Percentiles rank a stretch among this genome's conserved stretches.
Evolutionary conservation across 2,113 vertebrate genomes (phyloP).

Genomic region (Oplegnathus fasciatus): DNA sequence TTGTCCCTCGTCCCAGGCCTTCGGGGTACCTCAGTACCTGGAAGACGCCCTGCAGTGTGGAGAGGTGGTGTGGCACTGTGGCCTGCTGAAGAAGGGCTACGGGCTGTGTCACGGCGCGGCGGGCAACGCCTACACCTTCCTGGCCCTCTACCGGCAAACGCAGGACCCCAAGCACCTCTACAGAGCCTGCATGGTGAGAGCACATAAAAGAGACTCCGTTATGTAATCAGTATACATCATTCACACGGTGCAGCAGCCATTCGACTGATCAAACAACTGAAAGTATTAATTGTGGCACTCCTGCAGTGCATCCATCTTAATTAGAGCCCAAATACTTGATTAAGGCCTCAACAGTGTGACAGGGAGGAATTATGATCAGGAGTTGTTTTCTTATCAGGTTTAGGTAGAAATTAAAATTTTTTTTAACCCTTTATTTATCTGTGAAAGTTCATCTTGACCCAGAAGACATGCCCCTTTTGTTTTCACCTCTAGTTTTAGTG

Average conservation of each 20-base stretch:
- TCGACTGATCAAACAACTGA: slow-evolving; percentile 7
- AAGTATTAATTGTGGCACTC: neutral
- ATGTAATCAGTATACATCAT: neutral
- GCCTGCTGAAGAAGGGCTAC: slow-evolving; percentile 95
- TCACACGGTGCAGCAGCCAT: neutral
- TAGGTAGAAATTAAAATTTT: neutral
- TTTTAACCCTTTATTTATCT: neutral
- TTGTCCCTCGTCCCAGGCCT: slow-evolving; percentile 82
- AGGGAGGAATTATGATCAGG: neutral
- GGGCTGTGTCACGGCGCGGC: slow-evolving; percentile 95
- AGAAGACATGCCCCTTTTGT: too few species aligned
- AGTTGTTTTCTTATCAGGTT: neutral
- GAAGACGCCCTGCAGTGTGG: slow-evolving; percentile 89
- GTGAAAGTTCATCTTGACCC: neutral
- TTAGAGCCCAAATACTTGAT: slow-evolving; percentile 32
- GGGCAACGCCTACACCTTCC: slow-evolving; percentile 94
- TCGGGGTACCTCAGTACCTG: slow-evolving; percentile 89
- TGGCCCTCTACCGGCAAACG: slow-evolving; percentile 91
- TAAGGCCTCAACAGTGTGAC: neutral
- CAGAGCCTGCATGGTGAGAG: slow-evolving; percentile 94
- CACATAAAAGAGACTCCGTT: neutral
- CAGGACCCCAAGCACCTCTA: slow-evolving; percentile 91
- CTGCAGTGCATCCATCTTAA: slow-evolving; percentile 30
- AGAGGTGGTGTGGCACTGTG: slow-evolving; percentile 92
- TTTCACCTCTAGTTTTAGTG: too few species aligned